Evolutionary conservation across 2,888 invertebrate species (phyloP).

Genomic region (Ochropacha duplaris): DNA sequence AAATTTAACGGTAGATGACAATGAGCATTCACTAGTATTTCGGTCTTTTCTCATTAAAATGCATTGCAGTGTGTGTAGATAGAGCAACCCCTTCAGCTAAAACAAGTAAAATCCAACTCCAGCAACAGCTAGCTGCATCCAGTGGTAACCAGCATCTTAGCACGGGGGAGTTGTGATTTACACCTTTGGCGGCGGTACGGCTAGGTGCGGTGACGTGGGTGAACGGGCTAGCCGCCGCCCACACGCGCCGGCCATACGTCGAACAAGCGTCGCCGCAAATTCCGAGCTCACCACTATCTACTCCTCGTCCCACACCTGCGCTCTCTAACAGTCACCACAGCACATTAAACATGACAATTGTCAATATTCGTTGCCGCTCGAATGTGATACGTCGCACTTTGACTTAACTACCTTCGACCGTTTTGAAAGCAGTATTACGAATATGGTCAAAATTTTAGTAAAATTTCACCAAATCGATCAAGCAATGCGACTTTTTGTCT

Average conservation of each 20-base stretch:
- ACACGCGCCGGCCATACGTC: slow-evolving; percentile 41
- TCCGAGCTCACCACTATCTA: slow-evolving; percentile 66
- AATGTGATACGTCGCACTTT: slow-evolving; percentile 34
- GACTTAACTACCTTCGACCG: slow-evolving; percentile 20
- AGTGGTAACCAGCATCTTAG: slow-evolving; percentile 34
- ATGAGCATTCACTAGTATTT: background rate
- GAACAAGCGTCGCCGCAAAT: slow-evolving; percentile 58
- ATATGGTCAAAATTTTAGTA: slow-evolving; percentile 33
- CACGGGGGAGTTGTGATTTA: slow-evolving; percentile 53
- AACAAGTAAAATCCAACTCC: slow-evolving; percentile 8
- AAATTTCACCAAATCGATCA: slow-evolving; percentile 36
- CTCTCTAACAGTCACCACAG: slow-evolving; percentile 24
- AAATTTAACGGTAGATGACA: background rate
- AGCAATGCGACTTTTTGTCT: slow-evolving; percentile 11
- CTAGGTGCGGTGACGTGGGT: slow-evolving; percentile 76
- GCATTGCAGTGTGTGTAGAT: background rate
- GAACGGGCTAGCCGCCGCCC: slow-evolving; percentile 65
- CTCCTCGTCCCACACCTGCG: slow-evolving; percentile 38
- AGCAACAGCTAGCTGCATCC: slow-evolving; percentile 18
- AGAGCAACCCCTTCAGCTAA: background rate
- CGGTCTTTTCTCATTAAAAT: background rate
- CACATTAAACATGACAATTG: slow-evolving; percentile 23
- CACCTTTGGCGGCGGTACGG: slow-evolving; percentile 57
- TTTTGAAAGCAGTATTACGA: slow-evolving; percentile 35
- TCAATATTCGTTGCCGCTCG: slow-evolving; percentile 32